A percentile compares a stretch with the other conserved stretches of the same genome.
Evolutionary conservation across 2,113 vertebrate genomes (phyloP).

Genomic region (Podiceps cristatus): DNA sequence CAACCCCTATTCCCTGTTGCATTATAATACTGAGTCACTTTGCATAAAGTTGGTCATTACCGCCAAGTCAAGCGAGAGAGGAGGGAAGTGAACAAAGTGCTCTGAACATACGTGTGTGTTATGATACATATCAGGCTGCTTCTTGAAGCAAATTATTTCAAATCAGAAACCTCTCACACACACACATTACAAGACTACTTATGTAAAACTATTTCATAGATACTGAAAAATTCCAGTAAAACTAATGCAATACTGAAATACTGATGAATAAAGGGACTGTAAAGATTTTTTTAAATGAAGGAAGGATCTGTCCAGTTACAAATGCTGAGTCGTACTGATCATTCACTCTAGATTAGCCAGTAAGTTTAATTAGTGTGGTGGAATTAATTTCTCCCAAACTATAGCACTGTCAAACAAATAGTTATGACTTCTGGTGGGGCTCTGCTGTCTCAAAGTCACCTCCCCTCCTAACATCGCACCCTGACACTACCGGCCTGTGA

Average conservation of each 20-base stretch:
- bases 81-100: neutral
- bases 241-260: neutral
- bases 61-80: neutral
- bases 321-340: neutral
- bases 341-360: neutral
- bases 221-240: neutral
- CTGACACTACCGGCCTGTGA: neutral
- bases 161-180: neutral
- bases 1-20: conserved; percentile 3
- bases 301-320: neutral
- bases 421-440: neutral
- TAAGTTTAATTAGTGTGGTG: neutral
- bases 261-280: neutral
- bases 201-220: neutral
- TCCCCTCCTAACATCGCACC: neutral
- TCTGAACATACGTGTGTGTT: accelerated
- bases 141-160: neutral
- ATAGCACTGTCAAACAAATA: neutral
- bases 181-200: neutral
- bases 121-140: neutral
- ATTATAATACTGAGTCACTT: conserved; percentile 1
- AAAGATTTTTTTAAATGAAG: neutral
- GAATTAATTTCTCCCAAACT: neutral
- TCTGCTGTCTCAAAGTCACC: neutral
- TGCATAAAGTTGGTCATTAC: neutral